These are phyloP conservation scores for Mythimna pallens DNA, from an alignment of 2,888 invertebrate species.

Conservation along the genomic window DNA sequence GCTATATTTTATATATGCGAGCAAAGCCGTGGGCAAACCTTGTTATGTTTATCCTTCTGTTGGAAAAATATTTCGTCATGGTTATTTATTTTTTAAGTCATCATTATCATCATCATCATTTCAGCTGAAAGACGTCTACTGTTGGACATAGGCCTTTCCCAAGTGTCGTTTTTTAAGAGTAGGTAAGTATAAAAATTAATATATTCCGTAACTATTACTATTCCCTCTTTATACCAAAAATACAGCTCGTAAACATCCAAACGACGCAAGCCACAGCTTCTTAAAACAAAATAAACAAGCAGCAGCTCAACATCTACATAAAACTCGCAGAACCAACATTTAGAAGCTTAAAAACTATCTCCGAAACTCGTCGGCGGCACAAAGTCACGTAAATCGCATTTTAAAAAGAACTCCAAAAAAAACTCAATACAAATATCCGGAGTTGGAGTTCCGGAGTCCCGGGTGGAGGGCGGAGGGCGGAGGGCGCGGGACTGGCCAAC, in stretches of 20 bases:
- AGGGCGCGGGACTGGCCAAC: constrained; percentile 37
- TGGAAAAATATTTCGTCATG: neutral
- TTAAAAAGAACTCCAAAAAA: constrained; percentile 53
- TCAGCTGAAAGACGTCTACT: too few species aligned
- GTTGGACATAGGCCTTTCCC: too few species aligned
- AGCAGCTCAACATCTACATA: constrained; percentile 23
- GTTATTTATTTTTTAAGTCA: neutral
- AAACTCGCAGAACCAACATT: constrained; percentile 36
- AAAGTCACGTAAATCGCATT: constrained; percentile 59
- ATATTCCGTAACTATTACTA: neutral
- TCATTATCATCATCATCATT: too few species aligned
- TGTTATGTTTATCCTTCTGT: neutral
- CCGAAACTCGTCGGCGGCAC: constrained; percentile 27
- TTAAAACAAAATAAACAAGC: neutral
- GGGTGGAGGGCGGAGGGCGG: neutral
- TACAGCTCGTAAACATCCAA: neutral
- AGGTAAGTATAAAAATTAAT: neutral
- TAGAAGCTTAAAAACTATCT: constrained; percentile 50
- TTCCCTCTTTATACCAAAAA: neutral
- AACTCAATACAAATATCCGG: constrained; percentile 59
- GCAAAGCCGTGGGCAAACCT: too few species aligned
- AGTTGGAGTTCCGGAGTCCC: constrained; percentile 33
- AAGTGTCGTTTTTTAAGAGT: neutral
- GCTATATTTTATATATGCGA: too few species aligned
- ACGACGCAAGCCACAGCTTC: neutral